phyloP scores from a whole-genome alignment of 2,797 vertebrate genomes.

The Xenentodon cancila region DNA sequence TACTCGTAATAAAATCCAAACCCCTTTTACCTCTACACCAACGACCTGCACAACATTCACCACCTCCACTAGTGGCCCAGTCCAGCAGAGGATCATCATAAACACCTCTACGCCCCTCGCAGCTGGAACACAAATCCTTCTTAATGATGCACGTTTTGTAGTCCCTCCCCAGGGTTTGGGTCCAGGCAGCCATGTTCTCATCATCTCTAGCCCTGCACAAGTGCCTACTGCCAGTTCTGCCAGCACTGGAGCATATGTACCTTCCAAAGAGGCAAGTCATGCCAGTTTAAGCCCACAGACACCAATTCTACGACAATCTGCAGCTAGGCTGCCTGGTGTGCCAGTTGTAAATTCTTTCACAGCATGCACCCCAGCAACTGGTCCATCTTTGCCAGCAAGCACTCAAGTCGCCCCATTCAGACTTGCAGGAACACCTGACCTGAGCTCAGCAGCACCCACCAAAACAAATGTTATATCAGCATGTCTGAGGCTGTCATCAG shows the following conservation, averaged over 20 bases:
- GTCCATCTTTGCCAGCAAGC: conserved; percentile 39
- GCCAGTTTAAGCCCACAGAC: conserved; percentile 49
- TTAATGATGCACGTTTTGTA: conserved; percentile 91
- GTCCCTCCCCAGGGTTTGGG: conserved; percentile 94
- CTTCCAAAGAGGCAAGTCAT: conserved; percentile 59
- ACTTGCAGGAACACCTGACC: conserved; percentile 26
- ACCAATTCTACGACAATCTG: conserved; percentile 50
- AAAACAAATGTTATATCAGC: conserved; percentile 62
- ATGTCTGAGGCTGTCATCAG: conserved; percentile 38
- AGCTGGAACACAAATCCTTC: conserved; percentile 94
- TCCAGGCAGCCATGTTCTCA: conserved; percentile 92
- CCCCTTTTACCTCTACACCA: conserved; percentile 17
- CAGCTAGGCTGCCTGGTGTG: conserved; percentile 42
- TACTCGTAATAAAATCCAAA: conserved; percentile 39
- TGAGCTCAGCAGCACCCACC: conserved; percentile 36
- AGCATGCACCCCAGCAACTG: conserved; percentile 48
- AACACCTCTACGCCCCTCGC: conserved; percentile 91
- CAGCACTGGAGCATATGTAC: conserved; percentile 41
- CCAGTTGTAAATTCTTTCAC: conserved; percentile 53
- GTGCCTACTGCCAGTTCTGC: conserved; percentile 66
- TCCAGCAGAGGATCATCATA: conserved; percentile 94
- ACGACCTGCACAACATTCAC: conserved; percentile 38
- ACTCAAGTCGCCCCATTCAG: conserved; percentile 33
- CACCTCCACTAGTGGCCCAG: conserved; percentile 73
- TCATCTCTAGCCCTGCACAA: conserved; percentile 84